Evolutionary conservation across 2,888 invertebrate genomes (phyloP).

Genomic region (Hofmannophila pseudospretella): DNA sequence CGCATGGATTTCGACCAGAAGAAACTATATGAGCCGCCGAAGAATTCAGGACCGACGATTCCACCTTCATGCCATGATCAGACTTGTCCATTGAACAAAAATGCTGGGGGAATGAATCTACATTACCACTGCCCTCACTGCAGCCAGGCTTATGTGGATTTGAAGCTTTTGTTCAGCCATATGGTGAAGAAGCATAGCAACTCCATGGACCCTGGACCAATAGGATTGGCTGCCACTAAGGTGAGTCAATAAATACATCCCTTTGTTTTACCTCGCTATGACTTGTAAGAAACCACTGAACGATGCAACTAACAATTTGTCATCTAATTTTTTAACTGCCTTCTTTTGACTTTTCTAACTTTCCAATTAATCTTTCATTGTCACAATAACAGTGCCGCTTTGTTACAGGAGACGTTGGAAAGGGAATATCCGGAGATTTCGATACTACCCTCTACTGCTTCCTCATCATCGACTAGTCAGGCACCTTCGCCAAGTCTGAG

Average conservation of each 20-base stretch:
- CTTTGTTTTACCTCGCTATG: no score
- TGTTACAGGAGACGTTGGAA: slow-evolving; percentile 68
- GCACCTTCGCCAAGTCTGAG: slow-evolving; percentile 63
- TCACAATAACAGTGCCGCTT: slow-evolving; percentile 16
- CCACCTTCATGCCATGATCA: slow-evolving; percentile 80
- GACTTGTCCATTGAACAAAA: slow-evolving; percentile 65
- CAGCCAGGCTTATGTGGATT: slow-evolving; percentile 66
- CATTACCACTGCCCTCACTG: slow-evolving; percentile 72
- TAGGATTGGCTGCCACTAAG: slow-evolving; percentile 72
- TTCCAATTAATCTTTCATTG: background rate
- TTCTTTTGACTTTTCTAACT: no score
- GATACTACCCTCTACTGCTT: slow-evolving; percentile 71
- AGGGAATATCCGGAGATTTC: slow-evolving; percentile 75
- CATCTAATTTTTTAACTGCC: no score
- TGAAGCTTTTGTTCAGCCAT: slow-evolving; percentile 65
- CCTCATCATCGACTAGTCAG: slow-evolving; percentile 57
- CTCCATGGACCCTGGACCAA: slow-evolving; percentile 53
- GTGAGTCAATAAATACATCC: slow-evolving; percentile 32
- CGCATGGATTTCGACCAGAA: slow-evolving; percentile 61
- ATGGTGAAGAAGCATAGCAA: slow-evolving; percentile 72
- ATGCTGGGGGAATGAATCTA: slow-evolving; percentile 64
- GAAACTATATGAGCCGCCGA: slow-evolving; percentile 51
- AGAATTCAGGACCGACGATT: slow-evolving; percentile 59
- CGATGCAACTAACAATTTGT: no score
- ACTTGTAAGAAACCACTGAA: no score